Evolutionary conservation across 2,113 vertebrate genomes (phyloP).

Genomic region (Leucosticte australis): DNA sequence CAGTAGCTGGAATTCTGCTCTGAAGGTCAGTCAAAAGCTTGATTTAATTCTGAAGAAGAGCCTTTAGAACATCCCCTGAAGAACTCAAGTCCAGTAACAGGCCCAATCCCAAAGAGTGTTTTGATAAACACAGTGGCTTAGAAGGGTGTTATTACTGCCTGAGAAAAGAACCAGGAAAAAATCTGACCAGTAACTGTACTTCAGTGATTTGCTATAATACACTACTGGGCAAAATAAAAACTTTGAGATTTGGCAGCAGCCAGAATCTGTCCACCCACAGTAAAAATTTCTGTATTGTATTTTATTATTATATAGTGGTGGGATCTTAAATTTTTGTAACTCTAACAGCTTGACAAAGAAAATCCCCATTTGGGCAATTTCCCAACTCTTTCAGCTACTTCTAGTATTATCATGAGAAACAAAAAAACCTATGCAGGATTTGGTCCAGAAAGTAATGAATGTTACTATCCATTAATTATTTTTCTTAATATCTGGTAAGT

Average conservation of each 20-base stretch:
- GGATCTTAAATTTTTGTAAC: background rate
- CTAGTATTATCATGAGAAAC: background rate
- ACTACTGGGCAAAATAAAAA: background rate
- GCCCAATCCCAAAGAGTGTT: background rate
- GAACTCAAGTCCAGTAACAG: background rate
- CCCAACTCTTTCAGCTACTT: background rate
- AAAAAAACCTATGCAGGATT: background rate
- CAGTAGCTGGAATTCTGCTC: background rate
- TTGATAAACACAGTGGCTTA: background rate
- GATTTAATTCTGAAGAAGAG: background rate
- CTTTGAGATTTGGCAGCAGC: background rate
- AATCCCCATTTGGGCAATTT: background rate
- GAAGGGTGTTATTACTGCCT: background rate
- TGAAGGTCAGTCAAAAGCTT: background rate
- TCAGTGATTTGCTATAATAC: background rate
- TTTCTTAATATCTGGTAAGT: background rate
- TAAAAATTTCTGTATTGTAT: background rate
- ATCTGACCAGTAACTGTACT: background rate
- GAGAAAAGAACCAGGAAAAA: background rate
- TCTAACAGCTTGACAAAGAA: background rate
- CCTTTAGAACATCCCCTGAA: background rate
- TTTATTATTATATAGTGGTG: background rate
- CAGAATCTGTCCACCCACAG: background rate
- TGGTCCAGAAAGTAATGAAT: background rate
- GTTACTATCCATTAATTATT: background rate